Percentiles rank a stretch among this genome's conserved stretches.
phyloP scores from a whole-genome alignment of 2,888 invertebrate species.

The Cheilosia urbana region DNA sequence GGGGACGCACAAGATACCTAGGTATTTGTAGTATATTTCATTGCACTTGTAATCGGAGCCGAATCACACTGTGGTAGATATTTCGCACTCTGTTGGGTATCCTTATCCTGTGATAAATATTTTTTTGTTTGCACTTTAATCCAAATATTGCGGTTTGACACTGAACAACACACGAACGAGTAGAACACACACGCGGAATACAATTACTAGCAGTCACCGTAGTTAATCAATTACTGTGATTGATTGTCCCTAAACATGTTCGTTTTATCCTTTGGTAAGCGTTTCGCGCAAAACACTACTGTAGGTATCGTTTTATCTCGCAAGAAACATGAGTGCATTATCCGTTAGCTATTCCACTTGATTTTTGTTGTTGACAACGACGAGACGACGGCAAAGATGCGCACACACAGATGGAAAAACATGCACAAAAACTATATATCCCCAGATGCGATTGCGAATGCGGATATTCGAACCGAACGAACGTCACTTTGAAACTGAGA shows the following conservation, averaged over 20 bases:
- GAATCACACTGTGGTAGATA: constrained; percentile 15
- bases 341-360: constrained; percentile 25
- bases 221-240: constrained; percentile 61
- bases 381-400: constrained; percentile 38
- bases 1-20: constrained; percentile 3
- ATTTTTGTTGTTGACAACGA: constrained; percentile 27
- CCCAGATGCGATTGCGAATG: constrained; percentile 76
- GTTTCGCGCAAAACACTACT: constrained; percentile 25
- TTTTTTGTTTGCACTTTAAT: constrained; percentile 54
- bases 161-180: neutral
- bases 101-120: constrained; percentile 18
- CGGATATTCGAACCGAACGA: constrained; percentile 81
- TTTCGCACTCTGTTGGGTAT: constrained; percentile 34
- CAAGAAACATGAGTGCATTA: constrained; percentile 35
- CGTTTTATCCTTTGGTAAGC: constrained; percentile 49
- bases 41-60: constrained; percentile 11
- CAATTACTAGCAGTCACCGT: constrained; percentile 41
- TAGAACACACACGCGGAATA: constrained; percentile 14
- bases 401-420: constrained; percentile 30
- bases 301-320: constrained; percentile 28
- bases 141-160: constrained; percentile 46
- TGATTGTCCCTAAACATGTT: constrained; percentile 58
- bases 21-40: constrained; percentile 1
- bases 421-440: constrained; percentile 53
- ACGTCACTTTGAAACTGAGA: constrained; percentile 83